Evolutionary conservation across 2,113 vertebrate species (phyloP), one percentile per base, ranked within the genome.

Genomic region (Phyllostomus hastatus): DNA sequence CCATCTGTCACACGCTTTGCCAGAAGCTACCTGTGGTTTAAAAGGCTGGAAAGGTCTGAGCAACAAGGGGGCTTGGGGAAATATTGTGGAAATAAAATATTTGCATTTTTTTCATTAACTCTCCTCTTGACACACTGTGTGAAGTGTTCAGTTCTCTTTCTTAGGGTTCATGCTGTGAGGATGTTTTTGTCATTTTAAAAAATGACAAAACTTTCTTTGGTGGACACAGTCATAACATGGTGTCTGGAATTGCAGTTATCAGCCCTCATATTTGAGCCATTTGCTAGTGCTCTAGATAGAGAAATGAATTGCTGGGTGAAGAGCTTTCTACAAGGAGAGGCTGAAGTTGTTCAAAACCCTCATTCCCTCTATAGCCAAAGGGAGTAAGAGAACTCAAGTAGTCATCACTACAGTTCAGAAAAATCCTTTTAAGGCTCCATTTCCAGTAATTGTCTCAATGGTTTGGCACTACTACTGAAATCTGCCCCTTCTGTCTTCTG

Each of bases 1-100:
- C 98, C 98, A 98, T 98, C 98, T 99, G 97, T 97, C 98, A 98
- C 67, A 83, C 95, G 92, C 97, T 97, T 98, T 85, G 75, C 97
- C 94, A 97, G 98, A 96, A 98, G 94, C n/a, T 96, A 92, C 94
- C 94, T 92, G 92, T 85, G 57, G 24, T 89, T 97, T 96, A 96
- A 76, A 90, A 91, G 97, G 96, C 76, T 94, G 69, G 66, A 79
- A 93, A 91, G 95, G 82, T 95, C 97, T 98, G 95, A 98, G 92
- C 96, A 96, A 95, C 90, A 91, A 72, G 94, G 93, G 91, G 91
- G 83, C 97, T 97, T 89, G 88, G 93, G 95, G 96, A 96, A 96
- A 96, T 91, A 72, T 90, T 46, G 48, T 59, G 59, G 57, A n/a
- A 67, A 61, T 96, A 93, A 92, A 96, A 94, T 85, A 81, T 24